These are phyloP conservation scores for Melieria omissa DNA, from an alignment of 2,888 invertebrate species.

Conservation along the genomic window DNA sequence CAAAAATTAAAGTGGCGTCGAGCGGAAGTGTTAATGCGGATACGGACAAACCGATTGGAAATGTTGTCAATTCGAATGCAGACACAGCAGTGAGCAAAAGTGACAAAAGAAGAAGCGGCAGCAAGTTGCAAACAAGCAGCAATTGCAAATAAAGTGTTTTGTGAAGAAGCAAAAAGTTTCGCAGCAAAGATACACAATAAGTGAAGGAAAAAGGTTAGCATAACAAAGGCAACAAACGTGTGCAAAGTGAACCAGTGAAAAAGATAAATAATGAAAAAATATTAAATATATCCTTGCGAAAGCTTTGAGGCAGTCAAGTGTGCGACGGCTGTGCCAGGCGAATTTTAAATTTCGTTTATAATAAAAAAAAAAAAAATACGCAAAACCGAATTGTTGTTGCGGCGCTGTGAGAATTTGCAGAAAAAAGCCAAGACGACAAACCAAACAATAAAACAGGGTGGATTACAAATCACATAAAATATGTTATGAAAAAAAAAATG, in stretches of 20 bases:
- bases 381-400: too few relatives aligned
- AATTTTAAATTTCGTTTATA: background rate
- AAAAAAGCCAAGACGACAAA: constrained; percentile 19
- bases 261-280: background rate
- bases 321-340: constrained; percentile 2
- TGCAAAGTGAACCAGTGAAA: too few relatives aligned
- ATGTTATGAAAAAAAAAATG: constrained; percentile 26
- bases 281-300: background rate
- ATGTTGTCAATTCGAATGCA: background rate
- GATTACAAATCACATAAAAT: constrained; percentile 42
- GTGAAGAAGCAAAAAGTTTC: background rate
- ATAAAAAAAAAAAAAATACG: background rate
- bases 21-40: constrained; percentile 8
- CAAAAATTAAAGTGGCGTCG: constrained; percentile 19
- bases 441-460: constrained; percentile 27
- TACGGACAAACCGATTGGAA: constrained; percentile 14
- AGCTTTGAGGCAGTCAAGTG: constrained; percentile 6
- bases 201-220: background rate
- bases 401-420: background rate
- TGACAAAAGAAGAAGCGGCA: too few relatives aligned
- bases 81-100: background rate
- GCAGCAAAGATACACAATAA: background rate
- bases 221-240: too few relatives aligned
- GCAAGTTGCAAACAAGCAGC: background rate
- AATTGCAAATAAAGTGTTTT: background rate